A percentile compares a stretch with the other conserved stretches of the same genome.
Conservation (phyloP, 2,113 vertebrate genomes). For the Pelecanoides urinatrix region DNA sequence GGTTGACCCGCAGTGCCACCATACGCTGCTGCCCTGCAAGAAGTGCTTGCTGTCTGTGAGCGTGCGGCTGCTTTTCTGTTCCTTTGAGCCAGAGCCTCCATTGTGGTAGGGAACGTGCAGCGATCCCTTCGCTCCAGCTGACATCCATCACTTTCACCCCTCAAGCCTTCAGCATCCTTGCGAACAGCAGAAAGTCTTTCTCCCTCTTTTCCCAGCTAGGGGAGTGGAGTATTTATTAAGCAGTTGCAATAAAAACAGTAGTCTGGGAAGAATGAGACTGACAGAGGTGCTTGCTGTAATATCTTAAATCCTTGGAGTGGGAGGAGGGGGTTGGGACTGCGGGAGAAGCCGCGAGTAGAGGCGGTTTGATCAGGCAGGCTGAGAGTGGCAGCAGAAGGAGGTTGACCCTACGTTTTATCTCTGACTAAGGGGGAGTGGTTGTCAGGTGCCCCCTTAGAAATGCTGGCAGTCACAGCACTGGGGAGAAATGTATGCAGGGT, state of each 20-base stretch:
- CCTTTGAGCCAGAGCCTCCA: neutral
- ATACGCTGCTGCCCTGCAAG: neutral
- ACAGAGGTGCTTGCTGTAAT: neutral
- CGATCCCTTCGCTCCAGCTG: neutral
- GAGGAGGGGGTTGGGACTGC: neutral
- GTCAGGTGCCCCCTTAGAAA: neutral
- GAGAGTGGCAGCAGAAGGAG: neutral
- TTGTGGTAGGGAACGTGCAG: neutral
- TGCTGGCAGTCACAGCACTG: neutral
- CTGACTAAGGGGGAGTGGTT: neutral
- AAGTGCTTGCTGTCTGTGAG: neutral
- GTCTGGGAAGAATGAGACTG: neutral
- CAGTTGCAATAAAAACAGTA: neutral
- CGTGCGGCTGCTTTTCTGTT: accelerated
- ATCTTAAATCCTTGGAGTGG: neutral
- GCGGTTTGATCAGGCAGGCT: neutral
- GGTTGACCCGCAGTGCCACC: neutral
- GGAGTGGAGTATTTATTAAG: neutral
- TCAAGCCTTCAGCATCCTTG: neutral
- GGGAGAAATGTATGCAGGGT: neutral
- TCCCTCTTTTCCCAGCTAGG: neutral
- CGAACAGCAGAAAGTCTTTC: neutral
- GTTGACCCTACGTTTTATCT: neutral
- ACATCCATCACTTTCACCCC: neutral
- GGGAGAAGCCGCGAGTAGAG: neutral